Evolutionary conservation across 2,797 vertebrate species (phyloP).

Genomic region (Eurystomus glaucurus): DNA sequence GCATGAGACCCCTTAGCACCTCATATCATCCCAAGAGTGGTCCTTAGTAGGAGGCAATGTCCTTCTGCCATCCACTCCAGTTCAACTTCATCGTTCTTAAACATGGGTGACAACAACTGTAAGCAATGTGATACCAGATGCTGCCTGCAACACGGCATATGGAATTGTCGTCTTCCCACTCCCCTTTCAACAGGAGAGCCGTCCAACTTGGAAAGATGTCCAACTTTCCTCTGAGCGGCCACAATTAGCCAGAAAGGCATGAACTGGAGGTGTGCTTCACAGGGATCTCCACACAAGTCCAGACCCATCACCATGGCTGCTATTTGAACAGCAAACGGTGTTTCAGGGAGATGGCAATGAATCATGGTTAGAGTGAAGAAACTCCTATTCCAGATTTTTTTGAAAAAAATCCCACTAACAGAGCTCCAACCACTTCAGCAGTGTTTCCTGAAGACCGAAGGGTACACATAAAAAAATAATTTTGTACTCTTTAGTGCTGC

Average conservation of each 20-base stretch:
- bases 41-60: neutral
- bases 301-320: neutral
- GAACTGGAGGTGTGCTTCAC: neutral
- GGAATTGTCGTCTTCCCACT: neutral
- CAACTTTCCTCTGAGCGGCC: rapidly evolving
- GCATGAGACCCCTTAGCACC: rapidly evolving
- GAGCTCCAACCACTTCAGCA: neutral
- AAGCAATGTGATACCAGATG: rapidly evolving
- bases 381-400: neutral
- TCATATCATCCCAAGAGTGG: neutral
- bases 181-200: neutral
- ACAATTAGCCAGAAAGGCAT: neutral
- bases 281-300: rapidly evolving
- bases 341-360: neutral
- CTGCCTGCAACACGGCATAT: neutral
- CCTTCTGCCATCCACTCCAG: neutral
- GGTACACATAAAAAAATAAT: neutral
- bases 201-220: neutral
- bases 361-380: neutral
- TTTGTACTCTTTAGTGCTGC: neutral
- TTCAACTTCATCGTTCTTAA: neutral
- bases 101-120: neutral
- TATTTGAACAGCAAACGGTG: neutral
- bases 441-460: conserved; percentile 1
- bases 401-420: neutral